Conservation (phyloP, 2,888 invertebrate species). For the Dilophus febrilis region DNA sequence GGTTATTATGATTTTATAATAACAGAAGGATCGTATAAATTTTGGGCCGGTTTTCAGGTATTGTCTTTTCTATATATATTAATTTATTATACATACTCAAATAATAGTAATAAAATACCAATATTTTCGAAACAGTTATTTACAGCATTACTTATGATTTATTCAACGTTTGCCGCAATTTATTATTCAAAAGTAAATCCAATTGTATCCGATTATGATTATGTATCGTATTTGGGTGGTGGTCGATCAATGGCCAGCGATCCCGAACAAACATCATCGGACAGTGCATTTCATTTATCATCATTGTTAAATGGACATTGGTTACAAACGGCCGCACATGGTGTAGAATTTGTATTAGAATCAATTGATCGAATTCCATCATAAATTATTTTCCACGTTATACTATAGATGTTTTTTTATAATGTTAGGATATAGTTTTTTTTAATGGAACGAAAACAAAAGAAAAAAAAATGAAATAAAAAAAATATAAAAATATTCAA, state of each 20-base stretch:
- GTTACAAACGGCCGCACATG: conserved; percentile 23
- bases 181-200: conserved; percentile 80
- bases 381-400: no score
- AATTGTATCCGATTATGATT: conserved; percentile 58
- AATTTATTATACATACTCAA: no score
- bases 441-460: no score
- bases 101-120: no score
- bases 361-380: conserved; percentile 25
- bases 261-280: conserved; percentile 16
- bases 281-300: conserved; percentile 7
- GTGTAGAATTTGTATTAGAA: conserved; percentile 26
- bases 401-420: no score
- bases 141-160: conserved; percentile 61
- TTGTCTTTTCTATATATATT: conserved; percentile 10
- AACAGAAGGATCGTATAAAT: conserved; percentile 76
- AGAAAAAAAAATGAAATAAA: no score
- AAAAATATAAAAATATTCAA: no score
- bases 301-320: conserved; percentile 16
- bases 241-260: conserved; percentile 38
- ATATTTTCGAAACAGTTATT: conserved; percentile 39
- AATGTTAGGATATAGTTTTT: no score
- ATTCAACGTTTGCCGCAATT: conserved; percentile 71
- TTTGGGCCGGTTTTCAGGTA: conserved; percentile 78
- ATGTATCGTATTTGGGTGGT: conserved; percentile 52
- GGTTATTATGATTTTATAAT: conserved; percentile 77